Evolutionary conservation across 2,888 invertebrate genomes (phyloP), one percentile per base, ranked within the genome.

Genomic region (Cyrtodaria siliqua): DNA sequence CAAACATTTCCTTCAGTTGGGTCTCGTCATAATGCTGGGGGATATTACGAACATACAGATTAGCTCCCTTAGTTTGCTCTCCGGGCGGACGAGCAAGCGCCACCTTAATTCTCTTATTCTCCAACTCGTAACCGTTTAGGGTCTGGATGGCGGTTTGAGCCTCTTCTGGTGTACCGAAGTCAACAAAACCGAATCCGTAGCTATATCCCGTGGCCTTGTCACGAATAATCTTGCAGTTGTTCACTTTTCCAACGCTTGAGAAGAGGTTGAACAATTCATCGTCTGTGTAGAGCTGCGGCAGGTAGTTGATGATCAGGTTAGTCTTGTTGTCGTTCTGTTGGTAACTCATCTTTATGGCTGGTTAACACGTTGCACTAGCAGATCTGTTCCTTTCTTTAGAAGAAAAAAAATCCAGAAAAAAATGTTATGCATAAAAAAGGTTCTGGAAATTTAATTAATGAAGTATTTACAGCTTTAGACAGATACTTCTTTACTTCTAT

Each of bases 141-240:
- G 96, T 95, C 88, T 96, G 95, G 81, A 98, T 97, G 56, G 98
- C 98, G 86, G 96, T 95, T 69, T 95, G 94, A 38, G 98, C 98
- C 93, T 98, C 97, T 91, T 96, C 96, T 82, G 96, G 96, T 76
- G 96, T 95, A 63, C 95, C 95, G 93, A 96, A 98, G 93, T 98
- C 98, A 53, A 98, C 97, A 94, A 98, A 98, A 44, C 98, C 98
- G 93, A 98, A 98, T 52, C 98, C 98, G 93, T 97, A 98, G 94
- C 97, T 98, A 94, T 98, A 98, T 57, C 97, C 97, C 93, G 97
- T 97, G 95, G 86, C 80, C 64, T 91, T 91, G 76, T 93, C 93
- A 2, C 93, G 85, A 20, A 93, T 90, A 88, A 98, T 97, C 88
- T 97, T 95, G 92, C 97, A 97, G 88, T 96, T 97, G 92, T 97